These are phyloP conservation scores for Micropoecilia bifurca DNA, from an alignment of 2,797 vertebrate genomes.

Conservation along the genomic window DNA sequence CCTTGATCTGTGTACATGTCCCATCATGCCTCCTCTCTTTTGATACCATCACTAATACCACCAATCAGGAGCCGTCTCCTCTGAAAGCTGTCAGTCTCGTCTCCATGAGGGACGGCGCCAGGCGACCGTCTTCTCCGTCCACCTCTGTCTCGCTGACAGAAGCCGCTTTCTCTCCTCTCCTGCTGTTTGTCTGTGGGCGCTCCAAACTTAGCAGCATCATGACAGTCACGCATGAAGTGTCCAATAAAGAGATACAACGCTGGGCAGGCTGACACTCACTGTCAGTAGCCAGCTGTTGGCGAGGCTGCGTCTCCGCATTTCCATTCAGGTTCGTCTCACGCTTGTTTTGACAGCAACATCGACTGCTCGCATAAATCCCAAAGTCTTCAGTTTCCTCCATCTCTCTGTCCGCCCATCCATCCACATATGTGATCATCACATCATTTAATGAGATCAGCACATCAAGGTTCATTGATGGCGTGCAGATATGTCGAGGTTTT, in stretches of 20 bases:
- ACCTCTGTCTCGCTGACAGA: conserved; percentile 57
- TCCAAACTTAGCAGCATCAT: conserved; percentile 63
- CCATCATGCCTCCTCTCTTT: not conserved
- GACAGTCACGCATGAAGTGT: conserved; percentile 61
- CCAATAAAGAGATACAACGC: conserved; percentile 50
- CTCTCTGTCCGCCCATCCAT: conserved; percentile 9
- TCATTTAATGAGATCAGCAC: conserved; percentile 81
- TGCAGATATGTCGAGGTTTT: conserved; percentile 77
- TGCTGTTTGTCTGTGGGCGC: conserved; percentile 49
- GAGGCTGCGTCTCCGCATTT: conserved; percentile 37
- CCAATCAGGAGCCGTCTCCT: conserved; percentile 19
- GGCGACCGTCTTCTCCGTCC: conserved; percentile 29
- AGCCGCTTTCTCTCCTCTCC: conserved; percentile 43
- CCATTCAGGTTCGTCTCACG: conserved; percentile 34
- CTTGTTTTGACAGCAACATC: conserved; percentile 63
- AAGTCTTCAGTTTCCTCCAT: conserved; percentile 19
- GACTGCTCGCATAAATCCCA: conserved; percentile 33
- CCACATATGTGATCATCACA: conserved; percentile 49
- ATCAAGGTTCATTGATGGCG: conserved; percentile 82
- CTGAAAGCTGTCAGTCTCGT: conserved; percentile 14
- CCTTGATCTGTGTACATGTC: not conserved
- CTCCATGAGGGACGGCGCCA: conserved; percentile 23
- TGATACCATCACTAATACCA: not conserved
- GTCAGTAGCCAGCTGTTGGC: conserved; percentile 72
- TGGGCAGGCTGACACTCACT: conserved; percentile 56